Base-by-base conservation (phyloP, 2,888 invertebrate species). In the Andricus quercusramuli region DNA sequence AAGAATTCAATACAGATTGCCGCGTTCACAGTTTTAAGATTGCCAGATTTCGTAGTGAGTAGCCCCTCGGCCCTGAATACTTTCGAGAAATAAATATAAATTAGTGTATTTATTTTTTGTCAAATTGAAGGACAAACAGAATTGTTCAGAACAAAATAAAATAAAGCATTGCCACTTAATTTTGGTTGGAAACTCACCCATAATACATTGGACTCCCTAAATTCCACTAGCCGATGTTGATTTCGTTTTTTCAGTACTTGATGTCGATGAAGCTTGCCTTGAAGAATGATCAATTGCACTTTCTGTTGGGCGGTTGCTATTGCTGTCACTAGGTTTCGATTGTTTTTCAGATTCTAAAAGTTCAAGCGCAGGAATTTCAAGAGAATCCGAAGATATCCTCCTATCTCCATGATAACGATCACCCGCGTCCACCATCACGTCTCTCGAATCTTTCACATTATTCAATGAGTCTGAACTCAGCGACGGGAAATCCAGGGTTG, bases 401-500 rank as follows among this genome's bases (percentile, higher is more conserved):
- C 93, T 89, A 15, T 86, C 85, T 66, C 81, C 87, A 80, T 87
- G 88, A 62, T 88, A 89, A 29, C 84, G 88, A 76, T 89, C 91
- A 6, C 79, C 86, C 0, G 83, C 84, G 17, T 89, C 87, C 41
- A 84, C 74, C 32, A 87, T 86, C 2, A 85, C 79, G 37, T 91
- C 91, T 25, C 87, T 88, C 0, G 89, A 29, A 51, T 92, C 92
- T 32, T 87, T 84, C 0, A 92, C 88, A 77, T 92, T 93, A 77
- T 93, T 92, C 62, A 93, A 80, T 4, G 93, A 93, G 77, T 93
- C 93, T 3, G 93, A 93, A 81, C 93, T 92, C 41, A 92, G 80
- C 0, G 92, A 93, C 3, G 93, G 92, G 82, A 88, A 89, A 82
- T 92, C 92, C 20, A 93, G 81, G 0, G 94, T 94, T 68, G 94